These are phyloP conservation scores for Frieseomelitta varia DNA, from an alignment of 1,140 invertebrate species.

Conservation along the genomic window DNA sequence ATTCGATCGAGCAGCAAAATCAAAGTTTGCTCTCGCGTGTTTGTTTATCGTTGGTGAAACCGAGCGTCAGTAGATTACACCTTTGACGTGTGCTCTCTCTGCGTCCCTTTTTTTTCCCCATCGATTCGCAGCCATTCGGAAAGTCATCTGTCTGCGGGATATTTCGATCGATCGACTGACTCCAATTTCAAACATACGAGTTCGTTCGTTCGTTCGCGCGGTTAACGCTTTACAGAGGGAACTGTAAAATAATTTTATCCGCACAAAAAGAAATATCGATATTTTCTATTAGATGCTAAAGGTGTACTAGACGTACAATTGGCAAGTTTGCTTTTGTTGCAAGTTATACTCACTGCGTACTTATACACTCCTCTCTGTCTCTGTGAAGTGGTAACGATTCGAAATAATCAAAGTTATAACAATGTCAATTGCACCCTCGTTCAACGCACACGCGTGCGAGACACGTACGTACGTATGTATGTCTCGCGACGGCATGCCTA, in stretches of 20 bases:
- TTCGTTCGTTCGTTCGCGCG: slow-evolving; percentile 10
- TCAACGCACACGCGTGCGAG: slow-evolving; percentile 7
- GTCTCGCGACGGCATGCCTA: slow-evolving; percentile 7
- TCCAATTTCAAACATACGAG: background rate
- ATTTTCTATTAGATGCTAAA: background rate
- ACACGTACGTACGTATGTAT: background rate
- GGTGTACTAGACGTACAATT: background rate
- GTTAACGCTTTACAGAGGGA: slow-evolving; percentile 31
- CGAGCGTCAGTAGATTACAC: slow-evolving; percentile 16
- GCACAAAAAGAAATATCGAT: no score
- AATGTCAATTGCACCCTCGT: slow-evolving; percentile 47
- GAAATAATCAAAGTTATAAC: slow-evolving; percentile 39
- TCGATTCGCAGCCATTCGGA: slow-evolving; percentile 16
- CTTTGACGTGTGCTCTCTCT: background rate
- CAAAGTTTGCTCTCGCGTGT: slow-evolving; percentile 8
- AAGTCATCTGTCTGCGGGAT: background rate
- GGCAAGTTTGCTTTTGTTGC: background rate
- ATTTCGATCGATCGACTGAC: slow-evolving; percentile 29
- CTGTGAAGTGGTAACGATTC: slow-evolving; percentile 12
- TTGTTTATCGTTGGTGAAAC: slow-evolving; percentile 30
- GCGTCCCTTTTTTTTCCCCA: slow-evolving; percentile 1
- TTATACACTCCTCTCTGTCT: background rate
- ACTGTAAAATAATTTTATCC: slow-evolving; percentile 5
- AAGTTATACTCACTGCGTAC: no score
- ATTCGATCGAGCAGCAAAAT: background rate